phyloP scores from a whole-genome alignment of 2,888 invertebrate species.

The Drosophila basisetae region DNA sequence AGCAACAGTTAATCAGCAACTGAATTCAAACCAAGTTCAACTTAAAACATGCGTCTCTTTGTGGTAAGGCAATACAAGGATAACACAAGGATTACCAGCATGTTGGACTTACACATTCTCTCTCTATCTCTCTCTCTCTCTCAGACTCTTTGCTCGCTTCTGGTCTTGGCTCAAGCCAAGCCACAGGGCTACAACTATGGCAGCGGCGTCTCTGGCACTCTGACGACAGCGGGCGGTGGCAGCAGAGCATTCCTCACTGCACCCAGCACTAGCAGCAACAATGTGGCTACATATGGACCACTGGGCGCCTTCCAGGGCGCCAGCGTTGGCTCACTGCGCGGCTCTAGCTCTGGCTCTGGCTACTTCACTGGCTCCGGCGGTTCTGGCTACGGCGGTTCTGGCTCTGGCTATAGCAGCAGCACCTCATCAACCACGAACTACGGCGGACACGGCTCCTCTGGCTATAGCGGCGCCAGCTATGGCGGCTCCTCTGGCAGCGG shows the following conservation, averaged over 20 bases:
- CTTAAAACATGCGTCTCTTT: constrained; percentile 74
- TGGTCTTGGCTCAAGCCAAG: constrained; percentile 71
- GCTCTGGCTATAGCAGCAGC: background rate
- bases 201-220: constrained; percentile 70
- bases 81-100: constrained; percentile 40
- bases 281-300: constrained; percentile 64
- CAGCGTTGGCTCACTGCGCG: constrained; percentile 63
- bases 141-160: constrained; percentile 71
- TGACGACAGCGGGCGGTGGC: constrained; percentile 30
- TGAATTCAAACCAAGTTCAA: constrained; percentile 56
- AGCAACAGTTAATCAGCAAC: constrained; percentile 74
- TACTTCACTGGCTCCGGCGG: background rate
- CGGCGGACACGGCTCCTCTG: constrained; percentile 18
- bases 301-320: constrained; percentile 62
- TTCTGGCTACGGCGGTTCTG: background rate
- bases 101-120: background rate
- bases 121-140: constrained; percentile 6
- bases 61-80: constrained; percentile 65
- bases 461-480: constrained; percentile 7
- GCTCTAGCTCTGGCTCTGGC: constrained; percentile 1
- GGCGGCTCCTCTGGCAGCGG: constrained; percentile 27
- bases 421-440: background rate
- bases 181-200: constrained; percentile 81
- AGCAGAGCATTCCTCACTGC: constrained; percentile 38
- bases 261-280: constrained; percentile 50